Conservation (phyloP, 2,797 vertebrate genomes). For the Ispidina picta region DNA sequence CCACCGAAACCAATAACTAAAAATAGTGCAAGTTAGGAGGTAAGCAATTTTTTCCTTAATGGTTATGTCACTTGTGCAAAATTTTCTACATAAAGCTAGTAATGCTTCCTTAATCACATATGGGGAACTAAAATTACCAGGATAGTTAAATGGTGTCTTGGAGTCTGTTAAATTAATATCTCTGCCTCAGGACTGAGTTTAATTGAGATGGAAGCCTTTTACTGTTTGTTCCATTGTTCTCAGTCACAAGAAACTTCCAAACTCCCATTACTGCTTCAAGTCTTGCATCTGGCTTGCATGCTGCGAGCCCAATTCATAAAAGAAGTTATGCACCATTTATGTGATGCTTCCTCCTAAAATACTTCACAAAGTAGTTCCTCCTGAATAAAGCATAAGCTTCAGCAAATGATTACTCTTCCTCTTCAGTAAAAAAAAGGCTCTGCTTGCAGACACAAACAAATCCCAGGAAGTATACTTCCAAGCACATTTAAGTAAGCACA, state of each 20-base stretch:
- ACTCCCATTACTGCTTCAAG: slow-evolving; percentile 45
- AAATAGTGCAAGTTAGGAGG: slow-evolving; percentile 28
- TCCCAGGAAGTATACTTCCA: background rate
- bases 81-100: slow-evolving; percentile 71
- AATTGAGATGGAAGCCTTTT: slow-evolving; percentile 71
- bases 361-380: slow-evolving; percentile 40
- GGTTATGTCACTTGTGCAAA: slow-evolving; percentile 55
- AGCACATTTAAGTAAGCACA: background rate
- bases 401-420: background rate
- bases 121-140: slow-evolving; percentile 62
- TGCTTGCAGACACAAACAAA: background rate
- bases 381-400: background rate
- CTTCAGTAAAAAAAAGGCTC: background rate
- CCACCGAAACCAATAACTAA: slow-evolving; percentile 50
- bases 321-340: slow-evolving; percentile 55
- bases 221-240: slow-evolving; percentile 69
- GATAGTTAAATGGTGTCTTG: slow-evolving; percentile 67
- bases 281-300: slow-evolving; percentile 61
- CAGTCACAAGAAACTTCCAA: slow-evolving; percentile 62
- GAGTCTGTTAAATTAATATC: slow-evolving; percentile 75
- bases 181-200: slow-evolving; percentile 67
- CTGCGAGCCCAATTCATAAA: slow-evolving; percentile 68
- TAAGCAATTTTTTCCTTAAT: slow-evolving; percentile 60
- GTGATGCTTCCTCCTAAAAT: slow-evolving; percentile 3
- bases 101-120: slow-evolving; percentile 74